phyloP scores from a whole-genome alignment of 2,797 vertebrate species.

The Sciurus vulgaris region DNA sequence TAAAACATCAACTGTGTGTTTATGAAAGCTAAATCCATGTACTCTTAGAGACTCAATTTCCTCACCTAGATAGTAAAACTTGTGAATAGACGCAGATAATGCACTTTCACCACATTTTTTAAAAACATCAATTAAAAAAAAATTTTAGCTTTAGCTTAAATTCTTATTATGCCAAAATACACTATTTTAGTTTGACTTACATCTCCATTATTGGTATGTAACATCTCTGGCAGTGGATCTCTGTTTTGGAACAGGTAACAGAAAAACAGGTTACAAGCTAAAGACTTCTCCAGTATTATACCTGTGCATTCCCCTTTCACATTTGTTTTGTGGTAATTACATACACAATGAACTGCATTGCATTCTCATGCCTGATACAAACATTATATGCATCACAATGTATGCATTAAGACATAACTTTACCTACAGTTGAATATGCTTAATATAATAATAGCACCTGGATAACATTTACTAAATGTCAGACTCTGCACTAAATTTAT shows the following conservation, averaged over 20 bases:
- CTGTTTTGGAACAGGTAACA: neutral
- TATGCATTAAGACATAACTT: slow-evolving; percentile 13
- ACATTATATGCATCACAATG: neutral
- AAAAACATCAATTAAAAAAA: neutral
- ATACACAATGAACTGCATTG: neutral
- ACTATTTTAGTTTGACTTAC: neutral
- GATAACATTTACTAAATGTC: neutral
- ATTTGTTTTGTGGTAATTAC: neutral
- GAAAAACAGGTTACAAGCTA: neutral
- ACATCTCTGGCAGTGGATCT: neutral
- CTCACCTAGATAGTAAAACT: neutral
- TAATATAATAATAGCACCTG: neutral
- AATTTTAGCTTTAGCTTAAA: neutral
- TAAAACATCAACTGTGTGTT: neutral
- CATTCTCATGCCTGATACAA: neutral
- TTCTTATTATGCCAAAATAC: neutral
- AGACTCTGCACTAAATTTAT: neutral
- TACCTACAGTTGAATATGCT: neutral
- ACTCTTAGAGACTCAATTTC: neutral
- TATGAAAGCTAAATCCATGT: neutral
- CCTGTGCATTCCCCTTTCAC: neutral
- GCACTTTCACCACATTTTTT: neutral
- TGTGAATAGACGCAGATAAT: neutral
- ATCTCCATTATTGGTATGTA: neutral
- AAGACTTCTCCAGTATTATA: neutral